Conservation (phyloP, 2,888 invertebrate genomes). For the Volucella inanis region DNA sequence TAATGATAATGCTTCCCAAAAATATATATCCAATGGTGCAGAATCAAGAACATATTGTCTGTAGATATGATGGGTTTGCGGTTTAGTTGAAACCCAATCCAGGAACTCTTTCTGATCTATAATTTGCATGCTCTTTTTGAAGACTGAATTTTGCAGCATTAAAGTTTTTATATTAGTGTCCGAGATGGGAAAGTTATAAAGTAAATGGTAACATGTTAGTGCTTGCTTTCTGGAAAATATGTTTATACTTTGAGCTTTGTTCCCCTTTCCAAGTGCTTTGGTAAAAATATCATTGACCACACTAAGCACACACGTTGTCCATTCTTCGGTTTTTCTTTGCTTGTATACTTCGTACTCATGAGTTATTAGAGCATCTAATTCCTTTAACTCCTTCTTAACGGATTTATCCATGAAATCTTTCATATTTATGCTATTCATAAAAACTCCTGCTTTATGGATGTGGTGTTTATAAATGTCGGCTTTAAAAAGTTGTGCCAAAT, state of each 20-base stretch:
- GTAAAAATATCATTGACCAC: slow-evolving; percentile 24
- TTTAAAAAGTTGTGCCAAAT: slow-evolving; percentile 81
- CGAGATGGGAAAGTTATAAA: neutral
- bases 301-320: slow-evolving; percentile 26
- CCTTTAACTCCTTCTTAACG: neutral
- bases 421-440: neutral
- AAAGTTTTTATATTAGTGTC: neutral
- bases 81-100: slow-evolving; percentile 14
- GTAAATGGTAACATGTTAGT: neutral
- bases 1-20: slow-evolving; percentile 83
- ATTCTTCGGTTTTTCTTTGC: slow-evolving; percentile 35
- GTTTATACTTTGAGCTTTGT: neutral
- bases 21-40: slow-evolving; percentile 84
- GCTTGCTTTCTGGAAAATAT: slow-evolving; percentile 20
- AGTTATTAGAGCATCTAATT: neutral
- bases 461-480: slow-evolving; percentile 81
- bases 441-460: slow-evolving; percentile 3
- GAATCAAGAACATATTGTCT: slow-evolving; percentile 87
- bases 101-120: slow-evolving; percentile 28
- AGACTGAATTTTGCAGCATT: slow-evolving; percentile 23
- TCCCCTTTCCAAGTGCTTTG: neutral
- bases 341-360: neutral
- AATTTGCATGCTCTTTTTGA: slow-evolving; percentile 12
- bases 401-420: neutral
- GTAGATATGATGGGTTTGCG: slow-evolving; percentile 76